These are phyloP conservation scores for Drepana falcataria DNA, from an alignment of 2,888 invertebrate species.

Conservation along the genomic window DNA sequence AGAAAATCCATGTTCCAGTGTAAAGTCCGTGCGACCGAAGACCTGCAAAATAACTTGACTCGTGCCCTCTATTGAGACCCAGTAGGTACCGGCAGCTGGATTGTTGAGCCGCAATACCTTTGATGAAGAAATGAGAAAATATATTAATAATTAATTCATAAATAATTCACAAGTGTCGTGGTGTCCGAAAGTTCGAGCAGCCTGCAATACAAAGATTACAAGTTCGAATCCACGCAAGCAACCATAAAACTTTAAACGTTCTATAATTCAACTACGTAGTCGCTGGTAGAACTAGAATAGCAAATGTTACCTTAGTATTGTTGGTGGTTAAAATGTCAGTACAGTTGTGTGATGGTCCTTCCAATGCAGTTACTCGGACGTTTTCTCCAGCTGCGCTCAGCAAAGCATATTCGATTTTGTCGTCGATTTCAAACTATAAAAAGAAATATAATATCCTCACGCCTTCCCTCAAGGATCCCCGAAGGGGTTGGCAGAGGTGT, in stretches of 20 bases:
- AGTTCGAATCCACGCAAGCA: too few relatives aligned
- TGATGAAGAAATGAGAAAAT: too few relatives aligned
- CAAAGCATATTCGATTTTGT: conserved; percentile 9
- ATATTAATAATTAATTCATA: too few relatives aligned
- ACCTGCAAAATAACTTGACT: conserved; percentile 4
- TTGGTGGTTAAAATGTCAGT: neutral
- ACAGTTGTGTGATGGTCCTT: neutral
- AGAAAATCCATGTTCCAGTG: conserved; percentile 21
- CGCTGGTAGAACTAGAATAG: too few relatives aligned
- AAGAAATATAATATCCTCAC: neutral
- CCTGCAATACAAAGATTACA: too few relatives aligned
- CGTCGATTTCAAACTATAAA: conserved; percentile 5
- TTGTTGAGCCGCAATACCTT: neutral
- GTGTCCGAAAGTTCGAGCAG: too few relatives aligned
- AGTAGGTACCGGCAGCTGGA: neutral
- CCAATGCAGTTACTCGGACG: neutral
- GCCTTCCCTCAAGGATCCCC: too few relatives aligned
- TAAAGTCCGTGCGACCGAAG: conserved; percentile 21
- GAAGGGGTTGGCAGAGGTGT: too few relatives aligned
- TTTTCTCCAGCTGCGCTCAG: conserved; percentile 5
- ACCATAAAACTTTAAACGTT: too few relatives aligned
- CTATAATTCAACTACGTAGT: too few relatives aligned
- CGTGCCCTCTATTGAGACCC: neutral
- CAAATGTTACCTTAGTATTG: neutral
- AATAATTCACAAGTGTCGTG: too few relatives aligned